Evolutionary conservation across 2,113 vertebrate species (phyloP).

Genomic region (Campylorhamphus procurvoides): DNA sequence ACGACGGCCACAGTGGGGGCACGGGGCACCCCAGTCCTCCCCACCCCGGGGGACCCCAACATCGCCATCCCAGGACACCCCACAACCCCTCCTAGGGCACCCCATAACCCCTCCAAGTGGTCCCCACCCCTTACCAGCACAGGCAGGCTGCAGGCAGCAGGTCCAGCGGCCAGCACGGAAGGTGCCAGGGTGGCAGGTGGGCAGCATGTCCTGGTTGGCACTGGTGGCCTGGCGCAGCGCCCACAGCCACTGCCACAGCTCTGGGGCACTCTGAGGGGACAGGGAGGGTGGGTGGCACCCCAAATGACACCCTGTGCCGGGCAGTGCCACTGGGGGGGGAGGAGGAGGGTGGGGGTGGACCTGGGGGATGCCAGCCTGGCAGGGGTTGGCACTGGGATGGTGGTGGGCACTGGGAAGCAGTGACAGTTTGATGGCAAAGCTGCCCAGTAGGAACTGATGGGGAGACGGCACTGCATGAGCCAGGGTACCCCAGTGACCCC

Average conservation of each 20-base stretch:
- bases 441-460: not conserved
- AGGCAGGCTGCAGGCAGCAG: conserved; percentile 83
- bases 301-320: rapidly evolving
- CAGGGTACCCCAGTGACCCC: not conserved
- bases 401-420: not conserved
- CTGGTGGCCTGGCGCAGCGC: conserved; percentile 87
- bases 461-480: not conserved
- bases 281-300: not conserved
- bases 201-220: conserved; percentile 81
- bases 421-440: not conserved
- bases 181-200: conserved; percentile 83
- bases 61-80: too few species aligned
- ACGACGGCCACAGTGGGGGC: not conserved
- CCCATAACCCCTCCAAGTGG: too few species aligned
- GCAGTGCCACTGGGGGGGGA: rapidly evolving
- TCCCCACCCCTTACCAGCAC: conserved; percentile 68
- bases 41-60: not conserved
- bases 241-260: conserved; percentile 93
- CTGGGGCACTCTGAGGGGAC: conserved; percentile 83
- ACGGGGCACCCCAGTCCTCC: too few species aligned
- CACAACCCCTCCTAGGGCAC: too few species aligned
- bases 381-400: too few species aligned
- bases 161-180: conserved; percentile 87
- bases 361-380: too few species aligned
- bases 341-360: not conserved